Percentiles rank a stretch among this genome's conserved stretches.
Conservation (phyloP, 2,113 vertebrate species). For the Gymnorhina tibicen region DNA sequence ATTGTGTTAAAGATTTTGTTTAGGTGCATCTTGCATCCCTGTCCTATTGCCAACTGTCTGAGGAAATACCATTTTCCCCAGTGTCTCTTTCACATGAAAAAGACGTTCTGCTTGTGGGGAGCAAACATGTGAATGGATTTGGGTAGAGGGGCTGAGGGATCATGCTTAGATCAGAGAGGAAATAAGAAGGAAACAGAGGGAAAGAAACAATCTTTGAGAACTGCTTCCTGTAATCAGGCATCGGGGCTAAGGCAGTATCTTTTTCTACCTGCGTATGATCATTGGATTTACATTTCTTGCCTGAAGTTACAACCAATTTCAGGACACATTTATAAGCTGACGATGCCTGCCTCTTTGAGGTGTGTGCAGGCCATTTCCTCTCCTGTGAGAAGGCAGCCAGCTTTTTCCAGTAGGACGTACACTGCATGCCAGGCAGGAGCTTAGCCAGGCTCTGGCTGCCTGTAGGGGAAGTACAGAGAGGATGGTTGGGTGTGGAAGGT, state of each 20-base stretch:
- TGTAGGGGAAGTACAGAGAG: background rate
- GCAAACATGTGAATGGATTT: background rate
- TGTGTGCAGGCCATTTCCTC: background rate
- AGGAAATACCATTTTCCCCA: background rate
- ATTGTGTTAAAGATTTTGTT: background rate
- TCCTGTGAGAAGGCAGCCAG: background rate
- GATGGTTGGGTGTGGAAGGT: background rate
- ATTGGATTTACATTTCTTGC: background rate
- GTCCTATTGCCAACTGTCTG: background rate
- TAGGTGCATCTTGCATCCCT: background rate
- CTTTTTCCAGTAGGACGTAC: background rate
- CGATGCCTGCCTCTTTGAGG: background rate
- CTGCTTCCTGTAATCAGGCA: background rate
- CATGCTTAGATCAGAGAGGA: background rate
- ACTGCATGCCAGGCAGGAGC: background rate
- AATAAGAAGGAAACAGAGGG: background rate
- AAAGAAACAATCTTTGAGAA: background rate
- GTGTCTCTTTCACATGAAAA: background rate
- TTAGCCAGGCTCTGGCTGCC: background rate
- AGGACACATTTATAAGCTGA: background rate
- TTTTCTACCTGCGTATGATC: background rate
- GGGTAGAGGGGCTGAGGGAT: background rate
- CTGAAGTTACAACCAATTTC: background rate
- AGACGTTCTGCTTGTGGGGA: background rate
- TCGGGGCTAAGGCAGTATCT: background rate